Base-by-base conservation (phyloP, 2,888 invertebrate species). In the Philopedon plagiatum region DNA sequence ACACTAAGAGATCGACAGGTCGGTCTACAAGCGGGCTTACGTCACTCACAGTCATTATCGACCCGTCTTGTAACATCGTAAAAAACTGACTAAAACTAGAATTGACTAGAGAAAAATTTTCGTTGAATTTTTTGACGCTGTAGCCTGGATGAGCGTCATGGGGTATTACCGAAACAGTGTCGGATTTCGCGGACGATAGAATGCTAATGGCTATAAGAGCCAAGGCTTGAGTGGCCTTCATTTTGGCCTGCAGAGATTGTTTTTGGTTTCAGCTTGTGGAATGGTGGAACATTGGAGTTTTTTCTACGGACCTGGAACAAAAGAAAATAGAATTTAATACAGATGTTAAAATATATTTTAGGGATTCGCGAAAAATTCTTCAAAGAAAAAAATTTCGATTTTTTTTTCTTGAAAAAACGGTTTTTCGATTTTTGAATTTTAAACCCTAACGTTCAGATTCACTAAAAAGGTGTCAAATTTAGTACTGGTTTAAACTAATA, bases 121-220 rank as follows among this genome's bases (percentile, higher is more conserved):
- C 87, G 77, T 89, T 87, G 86, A 95, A 94, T 82, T 93, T 92
- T 84, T 92, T 93, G 82, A 96, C 92, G 83, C 94, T 94, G 86
- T 93, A 95, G 58, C 96, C 96, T 2, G 96, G 95, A 83, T 94
- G 93, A 78, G 94, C 94, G 84, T 96, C 96, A 86, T 96, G 95
- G 58, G 96, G 95, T 83, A 96, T 89, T 81, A 95, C 92, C 77
- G 91, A 88, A 71, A 90, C 82, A 32, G 82, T 68, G n/a, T 69
- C 72, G 9, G 70, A 54, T n/a, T 46, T 69, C 29, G 69, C 64
- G 8, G 61, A 65, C 19, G 46, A 21, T 21, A 68, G 19, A 5
- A 72, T 61, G 23, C 49, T 57, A 46, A 71, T 56, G 62, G 62
- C 71, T 37, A 56, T 39, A 8, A 65, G 5, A 18, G 60, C 64